Evolutionary conservation across 1,140 invertebrate species (phyloP), one percentile per base, ranked within the genome.

Genomic region (Saccostrea echinata): DNA sequence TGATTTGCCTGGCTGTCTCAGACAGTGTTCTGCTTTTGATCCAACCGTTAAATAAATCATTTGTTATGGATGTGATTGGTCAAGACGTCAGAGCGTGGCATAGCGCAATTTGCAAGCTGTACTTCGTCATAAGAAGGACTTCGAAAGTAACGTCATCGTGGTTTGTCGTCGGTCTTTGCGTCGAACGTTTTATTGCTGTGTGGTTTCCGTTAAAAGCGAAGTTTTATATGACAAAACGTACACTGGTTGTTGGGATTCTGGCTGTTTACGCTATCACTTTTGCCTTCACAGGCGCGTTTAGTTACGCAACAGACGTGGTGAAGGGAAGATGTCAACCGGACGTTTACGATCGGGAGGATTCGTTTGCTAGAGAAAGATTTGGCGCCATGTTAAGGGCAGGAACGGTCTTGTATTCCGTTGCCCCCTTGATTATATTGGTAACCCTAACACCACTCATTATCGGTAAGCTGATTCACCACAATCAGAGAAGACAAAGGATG

Each of bases 81-180:
- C 9, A 64, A 18, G 91, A 91, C 71, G 43, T 91, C 16, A 68
- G 91, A 51, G 85, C 91, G 0, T 16, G 90, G 1, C 86, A 87
- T 9, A 27, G 55, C 27, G 51, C 83, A 4, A n/a, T 52, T 12
- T 90, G 89, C 64, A 88, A 90, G 51, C n/a, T 86, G 13, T 90
- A 85, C 53, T 91, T 86, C 71, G 85, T 83, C 27, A 30, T 86
- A 0, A 85, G 27, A 16, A 61, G 84, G 30, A 64, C 87, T 8
- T 27, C 86, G 18, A 91, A 91, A 87, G 86, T 91, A 89, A 85
- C 89, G 52, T 91, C 90, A 35, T 90, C 90, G 2, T 91, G 90
- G 86, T 86, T 91, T 43, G 87, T 91, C 3, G 84, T 90, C n/a
- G 51, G 84, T 43, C 68, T 90, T 35, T 61, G 88, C 76, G 43